A percentile compares a stretch with the other conserved stretches of the same genome.
Evolutionary conservation across 2,113 vertebrate genomes (phyloP).

Genomic region (Entomyzon cyanotis): DNA sequence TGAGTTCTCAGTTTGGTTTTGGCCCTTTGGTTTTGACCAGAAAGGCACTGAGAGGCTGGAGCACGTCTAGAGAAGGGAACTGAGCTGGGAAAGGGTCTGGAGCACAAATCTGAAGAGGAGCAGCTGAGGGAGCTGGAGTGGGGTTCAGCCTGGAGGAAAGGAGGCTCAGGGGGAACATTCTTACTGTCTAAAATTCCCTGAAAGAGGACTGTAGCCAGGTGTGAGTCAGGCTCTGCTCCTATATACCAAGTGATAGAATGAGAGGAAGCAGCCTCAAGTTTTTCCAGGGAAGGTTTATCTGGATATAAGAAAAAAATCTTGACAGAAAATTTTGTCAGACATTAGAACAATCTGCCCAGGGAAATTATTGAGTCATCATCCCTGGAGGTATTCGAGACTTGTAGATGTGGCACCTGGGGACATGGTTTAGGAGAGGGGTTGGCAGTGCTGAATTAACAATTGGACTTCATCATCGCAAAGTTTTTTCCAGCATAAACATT

Average conservation of each 20-base stretch:
- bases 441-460: neutral
- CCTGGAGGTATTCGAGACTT: neutral
- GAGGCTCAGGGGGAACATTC: rapidly evolving
- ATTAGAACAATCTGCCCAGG: neutral
- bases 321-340: neutral
- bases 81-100: neutral
- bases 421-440: neutral
- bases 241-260: neutral
- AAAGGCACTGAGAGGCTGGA: no score
- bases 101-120: neutral
- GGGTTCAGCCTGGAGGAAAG: neutral
- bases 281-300: neutral
- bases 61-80: rapidly evolving
- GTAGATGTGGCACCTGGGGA: neutral
- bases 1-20: rapidly evolving
- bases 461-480: neutral
- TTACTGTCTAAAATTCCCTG: neutral
- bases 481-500: neutral
- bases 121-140: rapidly evolving
- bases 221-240: neutral
- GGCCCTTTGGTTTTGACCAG: rapidly evolving
- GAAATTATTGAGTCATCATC: neutral
- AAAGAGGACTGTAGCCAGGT: neutral
- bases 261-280: neutral
- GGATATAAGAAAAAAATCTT: neutral